These are phyloP conservation scores for Caenorhabditis sp. DNA, from an alignment of 2,888 invertebrate species.

Conservation along the genomic window DNA sequence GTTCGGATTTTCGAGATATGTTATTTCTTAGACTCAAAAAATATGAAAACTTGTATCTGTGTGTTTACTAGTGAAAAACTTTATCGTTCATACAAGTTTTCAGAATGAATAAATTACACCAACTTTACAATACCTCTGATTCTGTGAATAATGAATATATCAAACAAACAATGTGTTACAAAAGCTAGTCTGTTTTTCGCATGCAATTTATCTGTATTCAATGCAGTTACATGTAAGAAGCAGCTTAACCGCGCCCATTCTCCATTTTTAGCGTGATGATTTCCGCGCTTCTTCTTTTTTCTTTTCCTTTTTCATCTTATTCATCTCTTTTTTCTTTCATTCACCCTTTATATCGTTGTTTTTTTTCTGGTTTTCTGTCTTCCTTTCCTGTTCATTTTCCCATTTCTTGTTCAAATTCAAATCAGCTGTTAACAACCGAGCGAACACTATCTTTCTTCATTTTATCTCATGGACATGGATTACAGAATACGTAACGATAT, in stretches of 20 bases:
- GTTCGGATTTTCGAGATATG: no score
- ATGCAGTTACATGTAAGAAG: conserved; percentile 24
- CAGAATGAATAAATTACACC: background rate
- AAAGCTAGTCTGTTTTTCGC: background rate
- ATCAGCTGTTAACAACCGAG: background rate
- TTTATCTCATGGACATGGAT: background rate
- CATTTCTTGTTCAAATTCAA: conserved; percentile 8
- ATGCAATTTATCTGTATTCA: conserved; percentile 1
- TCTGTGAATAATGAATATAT: conserved; percentile 3
- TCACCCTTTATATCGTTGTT: background rate
- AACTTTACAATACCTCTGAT: background rate
- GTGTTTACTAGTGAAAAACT: no score
- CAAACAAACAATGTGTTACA: conserved; percentile 7
- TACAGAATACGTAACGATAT: conserved; percentile 1
- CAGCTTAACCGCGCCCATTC: conserved; percentile 25
- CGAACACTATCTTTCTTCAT: background rate
- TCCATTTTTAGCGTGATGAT: conserved; percentile 9
- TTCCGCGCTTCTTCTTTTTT: conserved; percentile 2
- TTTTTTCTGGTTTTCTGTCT: conserved; percentile 5
- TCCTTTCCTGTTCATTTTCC: conserved; percentile 5
- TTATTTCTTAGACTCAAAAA: no score
- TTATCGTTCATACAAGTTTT: background rate
- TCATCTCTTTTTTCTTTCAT: conserved; percentile 4
- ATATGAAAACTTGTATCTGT: no score
- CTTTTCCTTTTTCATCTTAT: conserved; percentile 3